Evolutionary conservation across 2,888 invertebrate species (phyloP), one percentile per base, ranked within the genome.

Genomic region (Helicoverpa assulta): DNA sequence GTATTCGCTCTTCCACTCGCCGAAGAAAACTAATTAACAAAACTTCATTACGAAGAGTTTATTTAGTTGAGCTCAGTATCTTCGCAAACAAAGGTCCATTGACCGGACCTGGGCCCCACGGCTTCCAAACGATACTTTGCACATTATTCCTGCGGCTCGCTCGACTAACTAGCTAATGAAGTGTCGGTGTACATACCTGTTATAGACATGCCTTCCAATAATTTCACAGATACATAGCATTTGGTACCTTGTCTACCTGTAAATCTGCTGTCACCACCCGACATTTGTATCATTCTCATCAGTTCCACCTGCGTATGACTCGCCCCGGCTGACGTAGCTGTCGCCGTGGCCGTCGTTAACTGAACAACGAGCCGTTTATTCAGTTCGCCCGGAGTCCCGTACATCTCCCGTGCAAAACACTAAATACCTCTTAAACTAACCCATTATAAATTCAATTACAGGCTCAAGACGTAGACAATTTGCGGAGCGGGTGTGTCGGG

Each of bases 381-480:
- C 70, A 71, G 64, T 64, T 66, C 47, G 71, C 62, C 72, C 74
- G 57, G 69, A 84, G 72, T 63, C 67, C 75, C 70, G 74, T 76
- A 77, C 76, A 82, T 82, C 81, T 82, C 78, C 78, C 77, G 73
- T 73, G 82, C 87, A 89, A 90, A 89, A 91, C 89, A 89, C 91
- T 93, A 92, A 93, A 94, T 91, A 93, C 92, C 89, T 86, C 89
- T 88, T 92, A 90, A 93, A 94, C 93, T 93, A 92, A 92, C 91
- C 93, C 89, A 94, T 95, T 95, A 95, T 94, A 94, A 94, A 94
- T 95, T 94, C 94, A 94, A 95, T 94, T 94, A 95, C 90, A 89
- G 85, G 85, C 90, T 91, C 89, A 92, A 92, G 93, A 92, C 90
- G 91, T 82, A 92, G 91, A 93, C 91, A 92, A 92, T 94, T 92